Percentiles rank a stretch among this genome's conserved stretches.
Conservation (phyloP, 2,797 vertebrate species). For the Hybognathus amarus region DNA sequence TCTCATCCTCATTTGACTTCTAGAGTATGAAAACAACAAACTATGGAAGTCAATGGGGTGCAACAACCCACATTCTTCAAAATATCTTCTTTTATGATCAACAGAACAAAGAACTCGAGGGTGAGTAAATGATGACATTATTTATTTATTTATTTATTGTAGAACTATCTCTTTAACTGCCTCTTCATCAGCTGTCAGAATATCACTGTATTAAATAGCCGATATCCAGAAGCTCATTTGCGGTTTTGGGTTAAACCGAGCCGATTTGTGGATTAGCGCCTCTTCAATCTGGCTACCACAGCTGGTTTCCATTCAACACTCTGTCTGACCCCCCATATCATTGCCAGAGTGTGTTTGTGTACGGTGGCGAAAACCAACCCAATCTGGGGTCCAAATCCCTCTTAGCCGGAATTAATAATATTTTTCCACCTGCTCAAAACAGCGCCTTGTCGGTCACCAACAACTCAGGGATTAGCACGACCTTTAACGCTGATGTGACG, state of each 20-base stretch:
- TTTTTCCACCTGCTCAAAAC: slow-evolving; percentile 51
- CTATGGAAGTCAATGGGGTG: neutral
- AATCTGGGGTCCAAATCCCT: slow-evolving; percentile 69
- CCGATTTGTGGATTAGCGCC: slow-evolving; percentile 78
- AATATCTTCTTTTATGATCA: neutral
- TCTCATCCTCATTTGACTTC: too few relatives aligned
- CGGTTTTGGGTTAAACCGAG: slow-evolving; percentile 71
- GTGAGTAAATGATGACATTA: neutral
- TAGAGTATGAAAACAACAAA: too few relatives aligned
- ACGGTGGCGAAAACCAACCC: slow-evolving; percentile 61
- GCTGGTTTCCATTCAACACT: slow-evolving; percentile 72
- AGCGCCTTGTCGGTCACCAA: slow-evolving; percentile 14
- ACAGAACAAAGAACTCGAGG: neutral
- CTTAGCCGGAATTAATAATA: slow-evolving; percentile 60
- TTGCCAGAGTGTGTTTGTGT: slow-evolving; percentile 35
- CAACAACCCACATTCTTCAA: neutral
- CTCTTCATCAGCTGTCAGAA: slow-evolving; percentile 28
- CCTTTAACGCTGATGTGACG: slow-evolving; percentile 25
- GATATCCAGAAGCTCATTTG: slow-evolving; percentile 70
- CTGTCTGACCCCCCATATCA: slow-evolving; percentile 26
- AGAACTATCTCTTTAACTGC: slow-evolving; percentile 41
- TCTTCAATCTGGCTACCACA: slow-evolving; percentile 76
- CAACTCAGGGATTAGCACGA: slow-evolving; percentile 14
- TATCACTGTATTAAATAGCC: slow-evolving; percentile 70
- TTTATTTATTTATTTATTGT: neutral